Base-by-base conservation (phyloP, 1,140 invertebrate species). In the Melipona quadrifasciata region DNA sequence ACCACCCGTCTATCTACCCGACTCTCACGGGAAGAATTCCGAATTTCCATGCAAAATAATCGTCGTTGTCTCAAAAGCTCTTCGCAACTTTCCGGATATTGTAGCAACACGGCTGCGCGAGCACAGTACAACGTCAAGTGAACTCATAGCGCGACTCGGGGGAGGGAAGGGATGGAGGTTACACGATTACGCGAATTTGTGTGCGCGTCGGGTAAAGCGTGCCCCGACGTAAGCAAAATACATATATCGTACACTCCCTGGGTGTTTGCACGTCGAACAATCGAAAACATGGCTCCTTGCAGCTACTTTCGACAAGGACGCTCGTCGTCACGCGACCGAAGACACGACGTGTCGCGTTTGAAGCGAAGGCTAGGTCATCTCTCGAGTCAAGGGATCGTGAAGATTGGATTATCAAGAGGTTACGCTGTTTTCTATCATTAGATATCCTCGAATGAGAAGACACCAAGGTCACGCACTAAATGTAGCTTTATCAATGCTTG, bases 201-300 rank as follows among this genome's bases (percentile, higher is more conserved):
- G 51, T 31, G 73, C 31, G 31, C 31, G 65, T 3, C 8, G 47
- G n/a, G 5, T 51, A 24, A 47, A 53, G n/a, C 47, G n/a, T 27
- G 14, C 14, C 68, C 16, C 1, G 39, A 27, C 17, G 8, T 6
- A 17, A n/a, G 5, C 24, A 47, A 24, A 47, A 70, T 34, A 47
- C 68, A 31, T 16, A 17, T 0, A 21, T 14, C n/a, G 31, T 58
- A 14, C 11, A n/a, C 24, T 24, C 11, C 4, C 11, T 47, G 17
- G 19, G 39, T 76, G 87, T 87, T 89, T 88, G 86, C 80, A 82
- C 78, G 72, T 89, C 86, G 86, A 90, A 91, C 90, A 91, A 90
- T 91, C 86, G 82, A 87, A 91, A 91, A 87, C 88, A 81, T 78
- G 14, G 8, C 51, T 70, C 31, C 12, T 61, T 16, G n/a, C 55